Evolutionary conservation across 1,140 invertebrate genomes (phyloP), one percentile per base, ranked within the genome.

Genomic region (Drosophila bocki): DNA sequence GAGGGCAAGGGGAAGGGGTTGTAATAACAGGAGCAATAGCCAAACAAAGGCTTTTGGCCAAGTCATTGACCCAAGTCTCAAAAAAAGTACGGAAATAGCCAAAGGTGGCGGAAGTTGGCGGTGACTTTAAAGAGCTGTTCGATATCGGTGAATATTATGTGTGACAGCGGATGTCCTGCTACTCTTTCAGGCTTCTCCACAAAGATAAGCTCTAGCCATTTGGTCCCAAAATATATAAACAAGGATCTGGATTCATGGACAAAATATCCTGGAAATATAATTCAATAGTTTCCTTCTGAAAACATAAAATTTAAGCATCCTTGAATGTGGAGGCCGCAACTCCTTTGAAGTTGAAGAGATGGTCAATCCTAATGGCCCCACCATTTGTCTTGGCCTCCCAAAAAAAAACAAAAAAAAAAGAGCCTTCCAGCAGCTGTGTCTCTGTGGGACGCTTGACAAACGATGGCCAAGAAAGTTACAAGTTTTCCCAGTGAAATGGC

Each of bases 21-120:
- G 77, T 71, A 82, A 83, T 79, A 87, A 83, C 79, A 83, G 79
- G 56, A 75, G 83, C 69, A 72, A 79, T 65, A 82, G 71, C 65
- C 51, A 70, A 80, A 83, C 44, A 75, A 75, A 77, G 54, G 56
- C 54, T 69, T 77, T 77, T 54, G 71, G 54, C 64, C 63, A 80
- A 90, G 84, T 88, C 84, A 84, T 75, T 84, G 84, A 87, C 84
- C 84, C 84, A 56, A 17, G 68, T 41, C 17, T 2, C 26, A 7
- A 29, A 29, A 29, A 29, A 6, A 29, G 0, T 6, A 7, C 51
- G 51, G 33, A 35, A 39, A 26, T 41, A 19, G 35, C 17, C 44
- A 26, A 50, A 32, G 33, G 22, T 22, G 11, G 35, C 9, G 61
- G 65, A 48, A 15, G 61, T 33, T n/a, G 64, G 64, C 45, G 59